Evolutionary conservation across 2,113 vertebrate species (phyloP).

Genomic region (Oostethus manadensis): DNA sequence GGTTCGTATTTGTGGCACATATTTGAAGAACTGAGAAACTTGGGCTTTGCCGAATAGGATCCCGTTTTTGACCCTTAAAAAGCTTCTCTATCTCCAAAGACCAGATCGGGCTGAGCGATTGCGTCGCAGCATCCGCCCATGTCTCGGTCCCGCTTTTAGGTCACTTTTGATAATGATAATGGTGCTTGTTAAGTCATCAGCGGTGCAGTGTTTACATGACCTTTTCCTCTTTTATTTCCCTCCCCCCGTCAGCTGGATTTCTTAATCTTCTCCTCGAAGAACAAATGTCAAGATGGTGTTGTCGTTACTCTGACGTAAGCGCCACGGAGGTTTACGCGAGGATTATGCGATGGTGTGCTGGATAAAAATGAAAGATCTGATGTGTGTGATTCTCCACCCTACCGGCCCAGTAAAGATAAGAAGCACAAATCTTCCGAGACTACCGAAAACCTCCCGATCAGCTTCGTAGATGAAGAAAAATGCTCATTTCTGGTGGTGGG

Average conservation of each 20-base stretch:
- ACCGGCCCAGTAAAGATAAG: neutral
- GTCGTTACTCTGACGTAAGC: conserved; percentile 20
- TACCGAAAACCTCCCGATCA: too few species aligned
- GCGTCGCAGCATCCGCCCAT: conserved; percentile 1
- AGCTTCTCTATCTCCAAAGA: conserved; percentile 17
- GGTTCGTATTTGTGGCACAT: conserved; percentile 14
- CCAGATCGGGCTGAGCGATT: conserved; percentile 36
- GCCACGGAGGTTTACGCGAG: conserved; percentile 1
- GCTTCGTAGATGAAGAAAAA: too few species aligned
- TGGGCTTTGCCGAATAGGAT: too few species aligned
- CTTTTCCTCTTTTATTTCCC: conserved; percentile 1
- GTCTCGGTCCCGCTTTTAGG: neutral
- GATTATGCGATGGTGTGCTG: conserved; percentile 31
- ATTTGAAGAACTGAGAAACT: conserved; percentile 14
- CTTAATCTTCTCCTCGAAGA: conserved; percentile 27
- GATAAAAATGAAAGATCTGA: conserved; percentile 19
- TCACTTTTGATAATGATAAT: neutral
- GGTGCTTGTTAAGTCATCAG: neutral
- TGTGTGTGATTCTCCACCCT: conserved; percentile 12
- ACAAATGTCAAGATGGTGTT: conserved; percentile 19
- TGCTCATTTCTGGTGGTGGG: too few species aligned
- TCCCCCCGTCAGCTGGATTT: conserved; percentile 24
- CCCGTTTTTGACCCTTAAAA: conserved; percentile 29
- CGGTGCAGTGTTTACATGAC: neutral
- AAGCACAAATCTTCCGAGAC: too few species aligned